Evolutionary conservation across 2,113 vertebrate genomes (phyloP), one percentile per base, ranked within the genome.

Genomic region (Channa argus): DNA sequence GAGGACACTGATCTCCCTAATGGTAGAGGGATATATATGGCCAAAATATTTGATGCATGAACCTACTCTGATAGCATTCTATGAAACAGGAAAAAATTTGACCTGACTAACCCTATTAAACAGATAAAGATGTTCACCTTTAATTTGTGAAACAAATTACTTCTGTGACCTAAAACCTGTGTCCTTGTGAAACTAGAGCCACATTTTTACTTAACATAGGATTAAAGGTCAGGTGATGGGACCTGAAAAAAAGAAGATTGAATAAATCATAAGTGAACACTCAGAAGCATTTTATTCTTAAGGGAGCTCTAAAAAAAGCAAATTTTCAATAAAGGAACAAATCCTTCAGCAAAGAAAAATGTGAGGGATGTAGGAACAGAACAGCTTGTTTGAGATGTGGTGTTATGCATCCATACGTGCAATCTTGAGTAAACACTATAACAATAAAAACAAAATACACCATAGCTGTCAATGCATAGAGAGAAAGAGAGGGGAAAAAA

Each of bases 131-230:
- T 82, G 74, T 86, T 73, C 90, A 86, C 74, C 86, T 93, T 88
- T 92, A 92, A 95, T 95, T 93, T 93, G 92, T 91, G 86, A 92
- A 92, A 93, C 89, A 92, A 94, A 93, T 92, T 92, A 94, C 63
- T 64, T 68, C 33, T 9, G 33, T 36, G 62, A 86, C 79, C 83
- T 88, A 47, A 94, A 94, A 81, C 84, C 81, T 91, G 77, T 89
- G 89, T 93, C 91, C 93, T 88, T 86, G 93, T 93, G 87, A 90
- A 80, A 89, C 87, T 88, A 93, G 85, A 88, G 12, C 15, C 80
- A 85, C 92, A 76, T 84, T 91, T 95, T 70, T 59, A 61, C 37
- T 50, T 66, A 41, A 45, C 62, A 90, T 87, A 93, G 81, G 80
- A 88, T 64, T 47, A 89, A 92, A 93, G 92, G 90, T 91, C 87